Conservation (phyloP, 2,888 invertebrate genomes). For the Tanaodytes sp. region DNA sequence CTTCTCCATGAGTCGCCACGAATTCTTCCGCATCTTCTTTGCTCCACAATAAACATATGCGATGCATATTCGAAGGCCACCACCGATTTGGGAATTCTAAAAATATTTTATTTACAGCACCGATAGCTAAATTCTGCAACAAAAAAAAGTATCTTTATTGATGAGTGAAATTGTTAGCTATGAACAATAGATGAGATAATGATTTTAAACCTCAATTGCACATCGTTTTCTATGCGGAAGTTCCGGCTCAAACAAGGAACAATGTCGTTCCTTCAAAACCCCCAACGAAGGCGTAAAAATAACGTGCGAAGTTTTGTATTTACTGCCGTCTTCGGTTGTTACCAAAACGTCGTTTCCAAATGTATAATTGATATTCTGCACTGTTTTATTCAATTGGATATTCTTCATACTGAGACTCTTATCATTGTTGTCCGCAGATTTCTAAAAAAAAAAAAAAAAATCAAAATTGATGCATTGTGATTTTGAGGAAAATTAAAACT, state of each 20-base stretch:
- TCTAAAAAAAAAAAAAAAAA: no score
- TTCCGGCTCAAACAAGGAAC: constrained; percentile 76
- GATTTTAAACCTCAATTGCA: constrained; percentile 74
- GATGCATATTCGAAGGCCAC: constrained; percentile 76
- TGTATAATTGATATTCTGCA: constrained; percentile 75
- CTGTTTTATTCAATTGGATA: constrained; percentile 76
- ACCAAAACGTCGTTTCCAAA: constrained; percentile 74
- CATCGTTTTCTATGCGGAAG: constrained; percentile 76
- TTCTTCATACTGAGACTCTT: constrained; percentile 72
- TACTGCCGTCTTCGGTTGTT: constrained; percentile 76
- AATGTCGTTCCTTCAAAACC: constrained; percentile 78
- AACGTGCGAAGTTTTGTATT: constrained; percentile 77
- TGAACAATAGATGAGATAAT: no score
- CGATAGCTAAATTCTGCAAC: constrained; percentile 76
- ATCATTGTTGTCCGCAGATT: constrained; percentile 72
- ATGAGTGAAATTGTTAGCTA: background rate
- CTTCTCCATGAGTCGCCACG: constrained; percentile 61
- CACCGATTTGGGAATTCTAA: constrained; percentile 79
- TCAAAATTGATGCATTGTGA: no score
- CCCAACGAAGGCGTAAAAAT: constrained; percentile 81
- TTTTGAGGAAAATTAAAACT: no score
- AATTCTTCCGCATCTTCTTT: constrained; percentile 75
- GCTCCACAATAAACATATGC: constrained; percentile 77
- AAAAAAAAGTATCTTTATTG: background rate
- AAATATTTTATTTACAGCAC: constrained; percentile 81